A percentile compares a stretch with the other conserved stretches of the same genome.
These are phyloP conservation scores for Phrynocephalus vlangalii DNA, from an alignment of 2,797 vertebrate species.

Conservation along the genomic window DNA sequence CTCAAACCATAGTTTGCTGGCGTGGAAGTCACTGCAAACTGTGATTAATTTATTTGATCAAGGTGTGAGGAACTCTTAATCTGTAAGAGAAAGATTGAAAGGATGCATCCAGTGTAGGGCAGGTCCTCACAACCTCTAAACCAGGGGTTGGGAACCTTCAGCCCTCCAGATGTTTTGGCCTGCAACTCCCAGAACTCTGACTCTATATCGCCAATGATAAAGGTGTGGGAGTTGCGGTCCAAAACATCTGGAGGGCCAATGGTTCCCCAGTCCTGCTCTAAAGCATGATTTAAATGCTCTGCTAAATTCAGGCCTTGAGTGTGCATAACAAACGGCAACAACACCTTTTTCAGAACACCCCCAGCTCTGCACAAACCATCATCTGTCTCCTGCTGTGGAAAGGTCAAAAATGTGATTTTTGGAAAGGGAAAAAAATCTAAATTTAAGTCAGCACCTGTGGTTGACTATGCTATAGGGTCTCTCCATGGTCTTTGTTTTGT, in stretches of 20 bases:
- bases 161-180: too few relatives aligned
- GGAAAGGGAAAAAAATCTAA: conserved; percentile 50
- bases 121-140: neutral
- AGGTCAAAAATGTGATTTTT: conserved; percentile 45
- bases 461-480: conserved; percentile 65
- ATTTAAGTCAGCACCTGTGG: conserved; percentile 54
- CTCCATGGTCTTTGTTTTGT: conserved; percentile 73
- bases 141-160: neutral
- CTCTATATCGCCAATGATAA: too few relatives aligned
- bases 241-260: too few relatives aligned
- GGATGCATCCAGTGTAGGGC: neutral
- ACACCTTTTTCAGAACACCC: neutral
- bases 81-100: too few relatives aligned
- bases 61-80: too few relatives aligned
- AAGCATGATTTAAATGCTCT: neutral
- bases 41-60: too few relatives aligned
- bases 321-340: neutral
- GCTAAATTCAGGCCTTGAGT: neutral
- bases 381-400: conserved; percentile 16
- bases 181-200: too few relatives aligned
- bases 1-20: neutral
- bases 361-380: conserved; percentile 12
- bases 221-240: too few relatives aligned
- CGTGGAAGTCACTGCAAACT: neutral
- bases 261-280: too few relatives aligned